These are phyloP conservation scores for Nomada fabriciana DNA, from an alignment of 2,888 invertebrate species.

Conservation along the genomic window DNA sequence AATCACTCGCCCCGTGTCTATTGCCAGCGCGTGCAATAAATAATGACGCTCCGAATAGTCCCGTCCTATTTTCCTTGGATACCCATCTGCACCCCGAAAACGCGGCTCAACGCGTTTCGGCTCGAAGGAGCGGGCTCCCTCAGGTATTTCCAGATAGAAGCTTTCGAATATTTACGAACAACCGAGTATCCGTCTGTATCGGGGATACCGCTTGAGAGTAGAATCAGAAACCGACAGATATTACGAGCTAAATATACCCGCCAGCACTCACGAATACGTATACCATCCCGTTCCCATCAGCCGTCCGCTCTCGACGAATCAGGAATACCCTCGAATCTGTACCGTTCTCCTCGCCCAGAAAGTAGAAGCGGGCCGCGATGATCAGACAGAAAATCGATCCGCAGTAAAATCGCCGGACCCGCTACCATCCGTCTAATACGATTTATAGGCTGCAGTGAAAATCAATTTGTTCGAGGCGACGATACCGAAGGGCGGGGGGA, in stretches of 20 bases:
- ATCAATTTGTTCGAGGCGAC: slow-evolving; percentile 31
- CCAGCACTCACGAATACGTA: neutral
- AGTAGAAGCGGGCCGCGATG: neutral
- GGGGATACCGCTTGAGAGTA: slow-evolving; percentile 24
- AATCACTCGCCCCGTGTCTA: no score
- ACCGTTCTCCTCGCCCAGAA: neutral
- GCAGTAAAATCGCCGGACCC: neutral
- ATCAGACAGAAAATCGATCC: slow-evolving; percentile 11
- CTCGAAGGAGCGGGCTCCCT: slow-evolving; percentile 18
- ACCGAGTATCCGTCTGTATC: slow-evolving; percentile 5
- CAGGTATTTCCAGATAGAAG: slow-evolving; percentile 25
- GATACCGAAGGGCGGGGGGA: no score
- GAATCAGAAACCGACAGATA: slow-evolving; percentile 31
- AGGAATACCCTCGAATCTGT: slow-evolving; percentile 1
- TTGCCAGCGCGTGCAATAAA: neutral
- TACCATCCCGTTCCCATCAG: neutral
- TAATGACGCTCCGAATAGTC: neutral
- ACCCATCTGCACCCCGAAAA: neutral
- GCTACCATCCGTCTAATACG: neutral
- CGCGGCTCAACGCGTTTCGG: neutral
- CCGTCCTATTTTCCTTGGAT: slow-evolving; percentile 12
- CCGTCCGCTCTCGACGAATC: no score
- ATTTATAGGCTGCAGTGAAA: neutral
- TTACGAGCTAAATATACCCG: slow-evolving; percentile 41
- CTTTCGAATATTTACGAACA: slow-evolving; percentile 56